Conservation (phyloP, 2,797 vertebrate species). For the Silurus aristotelis region DNA sequence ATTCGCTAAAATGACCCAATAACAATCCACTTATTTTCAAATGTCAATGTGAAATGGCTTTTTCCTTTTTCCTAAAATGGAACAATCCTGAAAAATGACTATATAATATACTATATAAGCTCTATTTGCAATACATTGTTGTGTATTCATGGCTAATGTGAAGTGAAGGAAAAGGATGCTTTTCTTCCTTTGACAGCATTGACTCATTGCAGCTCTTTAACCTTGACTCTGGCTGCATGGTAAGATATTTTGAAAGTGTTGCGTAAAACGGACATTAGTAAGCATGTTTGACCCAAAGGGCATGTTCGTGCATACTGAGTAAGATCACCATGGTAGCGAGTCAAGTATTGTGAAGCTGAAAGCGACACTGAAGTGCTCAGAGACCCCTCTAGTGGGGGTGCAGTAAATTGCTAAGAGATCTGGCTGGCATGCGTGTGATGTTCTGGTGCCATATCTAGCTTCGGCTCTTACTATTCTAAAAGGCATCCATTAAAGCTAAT, state of each 20-base stretch:
- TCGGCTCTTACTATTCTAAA: slow-evolving; percentile 35
- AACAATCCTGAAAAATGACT: too few relatives aligned
- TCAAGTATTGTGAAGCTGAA: not conserved
- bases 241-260: slow-evolving; percentile 37
- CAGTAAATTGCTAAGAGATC: not conserved
- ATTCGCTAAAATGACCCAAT: not conserved
- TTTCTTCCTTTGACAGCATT: slow-evolving; percentile 1
- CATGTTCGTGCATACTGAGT: not conserved
- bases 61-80: too few relatives aligned
- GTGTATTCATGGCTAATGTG: not conserved
- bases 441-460: slow-evolving; percentile 14
- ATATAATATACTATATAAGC: not conserved
- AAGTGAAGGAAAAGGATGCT: not conserved
- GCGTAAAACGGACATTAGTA: slow-evolving; percentile 28
- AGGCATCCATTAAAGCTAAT: slow-evolving; percentile 53
- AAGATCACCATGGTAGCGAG: not conserved
- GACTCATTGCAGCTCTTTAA: slow-evolving; percentile 33
- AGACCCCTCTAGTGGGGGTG: not conserved
- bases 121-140: not conserved
- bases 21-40: not conserved
- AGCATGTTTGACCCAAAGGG: not conserved
- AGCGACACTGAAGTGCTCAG: not conserved
- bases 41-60: too few relatives aligned
- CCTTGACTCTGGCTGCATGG: slow-evolving; percentile 29
- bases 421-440: not conserved